These are phyloP conservation scores for Parazoanthus darwini DNA, from an alignment of 92 coral and sea anemone species.

Conservation along the genomic window DNA sequence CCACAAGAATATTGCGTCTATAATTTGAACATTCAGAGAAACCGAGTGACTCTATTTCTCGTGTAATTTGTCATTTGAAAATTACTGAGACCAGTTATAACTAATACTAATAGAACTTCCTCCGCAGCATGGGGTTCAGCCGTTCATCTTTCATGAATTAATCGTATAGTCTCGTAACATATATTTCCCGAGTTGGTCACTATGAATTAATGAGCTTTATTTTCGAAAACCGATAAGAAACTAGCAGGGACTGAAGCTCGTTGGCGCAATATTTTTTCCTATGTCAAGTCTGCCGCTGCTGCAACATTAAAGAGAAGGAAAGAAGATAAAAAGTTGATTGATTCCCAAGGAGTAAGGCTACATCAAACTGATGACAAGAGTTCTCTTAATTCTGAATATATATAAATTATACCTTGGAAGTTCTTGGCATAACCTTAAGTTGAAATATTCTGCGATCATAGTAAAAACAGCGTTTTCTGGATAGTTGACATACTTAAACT, in stretches of 20 bases:
- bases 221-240: neutral
- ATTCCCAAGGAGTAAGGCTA: too few relatives aligned
- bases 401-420: neutral
- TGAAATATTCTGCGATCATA: neutral
- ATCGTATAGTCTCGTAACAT: neutral
- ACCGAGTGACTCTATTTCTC: neutral
- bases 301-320: neutral
- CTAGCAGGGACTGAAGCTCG: neutral
- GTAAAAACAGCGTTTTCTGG: neutral
- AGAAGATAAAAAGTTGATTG: too few relatives aligned
- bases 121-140: slow-evolving; percentile 10
- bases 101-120: neutral
- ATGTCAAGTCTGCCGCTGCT: neutral
- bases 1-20: neutral
- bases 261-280: neutral
- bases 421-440: too few relatives aligned
- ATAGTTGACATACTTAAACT: too few relatives aligned
- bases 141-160: slow-evolving; percentile 5
- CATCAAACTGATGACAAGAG: too few relatives aligned
- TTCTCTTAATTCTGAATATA: neutral
- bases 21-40: neutral
- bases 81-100: slow-evolving; percentile 12
- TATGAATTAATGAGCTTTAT: slow-evolving; percentile 1
- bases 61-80: slow-evolving; percentile 7
- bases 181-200: neutral